Evolutionary conservation across 2,113 vertebrate species (phyloP).

Genomic region (Sterna hirundo): DNA sequence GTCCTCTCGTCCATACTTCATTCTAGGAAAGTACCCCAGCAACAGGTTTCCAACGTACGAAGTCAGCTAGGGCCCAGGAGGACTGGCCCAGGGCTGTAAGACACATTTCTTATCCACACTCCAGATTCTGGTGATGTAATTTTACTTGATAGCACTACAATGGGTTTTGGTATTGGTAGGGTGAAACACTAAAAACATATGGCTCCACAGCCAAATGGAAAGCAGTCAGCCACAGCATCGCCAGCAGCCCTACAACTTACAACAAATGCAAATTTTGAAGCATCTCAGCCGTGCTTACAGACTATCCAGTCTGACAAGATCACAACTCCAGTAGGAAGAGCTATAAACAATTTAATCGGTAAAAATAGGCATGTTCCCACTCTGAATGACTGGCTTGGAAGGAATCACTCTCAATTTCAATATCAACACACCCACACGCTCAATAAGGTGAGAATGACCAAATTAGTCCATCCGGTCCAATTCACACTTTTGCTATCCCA

Average conservation of each 20-base stretch:
- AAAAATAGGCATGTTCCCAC: not conserved
- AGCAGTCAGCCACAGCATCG: not conserved
- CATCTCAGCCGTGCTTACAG: not conserved
- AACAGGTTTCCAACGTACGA: not conserved
- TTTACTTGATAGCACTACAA: not conserved
- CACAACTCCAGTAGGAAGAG: not conserved
- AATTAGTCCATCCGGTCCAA: not conserved
- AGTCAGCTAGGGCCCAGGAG: not conserved
- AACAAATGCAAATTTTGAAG: not conserved
- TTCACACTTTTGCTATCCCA: not conserved
- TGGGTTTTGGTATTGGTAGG: not conserved
- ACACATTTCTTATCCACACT: not conserved
- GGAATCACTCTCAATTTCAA: not conserved
- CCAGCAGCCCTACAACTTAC: not conserved
- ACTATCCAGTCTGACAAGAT: not conserved
- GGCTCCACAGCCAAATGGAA: not conserved
- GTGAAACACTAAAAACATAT: not conserved
- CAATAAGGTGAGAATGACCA: not conserved
- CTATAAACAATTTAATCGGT: not conserved
- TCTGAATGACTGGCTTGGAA: not conserved
- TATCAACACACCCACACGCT: not conserved
- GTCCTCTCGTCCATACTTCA: not conserved
- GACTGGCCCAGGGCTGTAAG: not conserved
- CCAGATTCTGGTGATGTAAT: not conserved
- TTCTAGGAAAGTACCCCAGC: too few species aligned